Base-by-base conservation (phyloP, 2,888 invertebrate species). In the Teleogryllus oceanicus region DNA sequence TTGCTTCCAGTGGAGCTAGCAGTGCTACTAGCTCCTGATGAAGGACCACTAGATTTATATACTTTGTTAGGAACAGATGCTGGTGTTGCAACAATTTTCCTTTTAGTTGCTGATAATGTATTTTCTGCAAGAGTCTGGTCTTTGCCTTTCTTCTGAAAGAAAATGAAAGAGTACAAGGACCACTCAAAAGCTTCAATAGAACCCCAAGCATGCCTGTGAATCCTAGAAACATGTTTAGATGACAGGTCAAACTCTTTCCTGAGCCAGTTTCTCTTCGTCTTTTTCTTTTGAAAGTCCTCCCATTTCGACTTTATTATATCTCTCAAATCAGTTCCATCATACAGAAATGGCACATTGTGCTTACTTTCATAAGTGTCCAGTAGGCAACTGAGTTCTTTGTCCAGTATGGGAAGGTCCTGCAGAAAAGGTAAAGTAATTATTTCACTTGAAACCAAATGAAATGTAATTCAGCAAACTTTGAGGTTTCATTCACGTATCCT, bases 341-440 rank as follows among this genome's bases (percentile, higher is more conserved):
- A 89, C 0, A 89, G 88, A 84, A 94, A 94, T 0, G 87, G 86
- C 16, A 85, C 87, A 0, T 90, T 90, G 51, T 90, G 88, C 11
- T 86, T 86, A 2, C 86, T 84, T 85, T 92, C 90, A 83, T 90
- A 92, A 1, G 89, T 87, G 0, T 87, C 84, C 8, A 91, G 90
- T 78, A 92, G 83, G 0, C 89, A 88, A 2, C 87, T 87, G 0
- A 95, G 88, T 84, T 92, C 90, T 0, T 89, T 89, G 86, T 94
- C 94, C 75, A 94, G 90, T 87, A 93, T 92, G 0, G 95, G 94
- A 78, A 95, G 86, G 87, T 92, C 89, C 82, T 78, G 21, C 50
- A 20, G 50, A 76, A 16, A 20, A 12, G 21, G 50, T 5, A 18
- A 77, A 50, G 11, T 49, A 49, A n/a, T 75, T 16, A 62, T 62